phyloP scores from a whole-genome alignment of 2,888 invertebrate species.

The Cephonodes hylas region DNA sequence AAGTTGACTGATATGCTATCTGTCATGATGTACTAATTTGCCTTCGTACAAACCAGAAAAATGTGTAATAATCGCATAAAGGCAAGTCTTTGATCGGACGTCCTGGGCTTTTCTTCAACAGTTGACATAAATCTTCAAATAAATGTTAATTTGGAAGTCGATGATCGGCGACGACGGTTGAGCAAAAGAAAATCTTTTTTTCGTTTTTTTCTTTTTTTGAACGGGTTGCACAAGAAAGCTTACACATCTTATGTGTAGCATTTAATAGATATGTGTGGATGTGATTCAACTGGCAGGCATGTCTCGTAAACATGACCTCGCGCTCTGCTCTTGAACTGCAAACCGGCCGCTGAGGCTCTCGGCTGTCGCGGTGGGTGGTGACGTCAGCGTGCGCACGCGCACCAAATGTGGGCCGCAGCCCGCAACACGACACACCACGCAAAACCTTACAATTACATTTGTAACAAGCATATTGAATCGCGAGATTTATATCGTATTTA shows the following conservation, averaged over 20 bases:
- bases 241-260: neutral
- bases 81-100: too few relatives aligned
- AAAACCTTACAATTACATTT: neutral
- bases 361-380: conserved; percentile 32
- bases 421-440: neutral
- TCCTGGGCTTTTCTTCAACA: too few relatives aligned
- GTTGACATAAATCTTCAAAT: too few relatives aligned
- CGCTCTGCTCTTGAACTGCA: conserved; percentile 68
- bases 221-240: neutral
- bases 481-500: too few relatives aligned
- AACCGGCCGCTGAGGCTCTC: conserved; percentile 55
- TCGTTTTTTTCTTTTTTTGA: neutral
- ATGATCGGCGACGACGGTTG: too few relatives aligned
- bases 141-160: too few relatives aligned
- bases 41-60: too few relatives aligned
- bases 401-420: conserved; percentile 18
- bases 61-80: too few relatives aligned
- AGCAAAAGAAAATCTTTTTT: too few relatives aligned
- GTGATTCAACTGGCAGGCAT: neutral
- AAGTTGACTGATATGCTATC: too few relatives aligned
- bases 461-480: neutral
- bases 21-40: too few relatives aligned
- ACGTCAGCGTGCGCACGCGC: conserved; percentile 45
- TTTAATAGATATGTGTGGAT: neutral
- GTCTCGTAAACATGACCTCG: conserved; percentile 38